phyloP scores from a whole-genome alignment of 2,113 vertebrate species.

The Stigmatopora argus region DNA sequence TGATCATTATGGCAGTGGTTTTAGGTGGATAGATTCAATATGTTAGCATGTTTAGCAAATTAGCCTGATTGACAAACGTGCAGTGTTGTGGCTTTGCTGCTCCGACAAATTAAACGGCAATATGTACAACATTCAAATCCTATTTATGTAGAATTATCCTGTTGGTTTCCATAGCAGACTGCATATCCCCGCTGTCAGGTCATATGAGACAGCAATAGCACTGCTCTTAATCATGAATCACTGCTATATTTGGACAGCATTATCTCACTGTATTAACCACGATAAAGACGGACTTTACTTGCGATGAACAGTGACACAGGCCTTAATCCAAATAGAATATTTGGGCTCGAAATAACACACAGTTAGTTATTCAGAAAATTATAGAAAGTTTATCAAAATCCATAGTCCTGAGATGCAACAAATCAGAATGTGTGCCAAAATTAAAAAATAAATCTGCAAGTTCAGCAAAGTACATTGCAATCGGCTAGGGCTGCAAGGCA shows the following conservation, averaged over 20 bases:
- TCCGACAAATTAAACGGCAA: neutral
- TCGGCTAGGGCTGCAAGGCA: neutral
- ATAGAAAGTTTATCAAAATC: neutral
- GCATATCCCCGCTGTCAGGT: slow-evolving; percentile 12
- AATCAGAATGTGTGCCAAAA: neutral
- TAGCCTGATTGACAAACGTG: neutral
- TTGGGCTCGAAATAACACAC: neutral
- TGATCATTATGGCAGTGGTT: neutral
- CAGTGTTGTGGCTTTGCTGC: neutral
- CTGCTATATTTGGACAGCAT: slow-evolving; percentile 43
- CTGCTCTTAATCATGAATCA: slow-evolving; percentile 31
- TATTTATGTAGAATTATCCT: neutral
- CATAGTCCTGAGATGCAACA: neutral
- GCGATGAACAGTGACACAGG: neutral
- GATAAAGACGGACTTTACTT: neutral
- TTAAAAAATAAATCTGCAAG: neutral
- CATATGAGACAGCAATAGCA: slow-evolving; percentile 26
- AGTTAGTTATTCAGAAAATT: neutral
- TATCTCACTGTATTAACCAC: slow-evolving; percentile 31
- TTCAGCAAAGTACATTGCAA: neutral
- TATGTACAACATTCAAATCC: neutral
- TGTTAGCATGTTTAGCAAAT: no score
- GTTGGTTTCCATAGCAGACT: slow-evolving; percentile 11
- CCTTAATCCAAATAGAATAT: neutral
- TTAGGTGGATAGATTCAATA: neutral